These are phyloP conservation scores for Poeciliopsis occidentalis DNA, from an alignment of 2,113 vertebrate species.

Conservation along the genomic window DNA sequence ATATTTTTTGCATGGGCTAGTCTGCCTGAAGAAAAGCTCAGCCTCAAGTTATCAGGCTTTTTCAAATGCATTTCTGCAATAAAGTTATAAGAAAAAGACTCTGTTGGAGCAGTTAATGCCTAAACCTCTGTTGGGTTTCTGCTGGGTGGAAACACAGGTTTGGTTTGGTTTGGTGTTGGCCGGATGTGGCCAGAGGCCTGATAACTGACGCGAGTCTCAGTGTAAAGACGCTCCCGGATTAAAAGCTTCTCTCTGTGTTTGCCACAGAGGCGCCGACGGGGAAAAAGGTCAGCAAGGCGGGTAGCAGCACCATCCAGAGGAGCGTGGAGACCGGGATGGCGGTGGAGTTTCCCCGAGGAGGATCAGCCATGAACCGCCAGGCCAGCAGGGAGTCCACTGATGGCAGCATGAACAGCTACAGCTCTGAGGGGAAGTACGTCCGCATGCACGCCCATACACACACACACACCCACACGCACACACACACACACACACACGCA, in stretches of 20 bases:
- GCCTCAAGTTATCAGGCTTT: slow-evolving; percentile 44
- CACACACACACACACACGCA: too few species aligned
- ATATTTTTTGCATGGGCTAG: slow-evolving; percentile 45
- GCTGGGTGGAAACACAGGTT: not conserved
- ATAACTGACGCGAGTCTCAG: slow-evolving; percentile 14
- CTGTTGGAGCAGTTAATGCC: not conserved
- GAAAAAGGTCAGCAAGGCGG: slow-evolving; percentile 85
- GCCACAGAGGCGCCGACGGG: slow-evolving; percentile 86
- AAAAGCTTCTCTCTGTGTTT: slow-evolving; percentile 6
- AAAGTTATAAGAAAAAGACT: not conserved
- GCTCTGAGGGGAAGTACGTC: slow-evolving; percentile 98
- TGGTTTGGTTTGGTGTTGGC: not conserved
- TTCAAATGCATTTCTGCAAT: slow-evolving; percentile 10
- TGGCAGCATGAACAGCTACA: slow-evolving; percentile 98
- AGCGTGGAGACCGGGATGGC: slow-evolving; percentile 98
- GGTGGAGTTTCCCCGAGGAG: slow-evolving; percentile 88
- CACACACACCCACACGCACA: too few species aligned
- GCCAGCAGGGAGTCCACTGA: slow-evolving; percentile 96
- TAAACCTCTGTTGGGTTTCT: too few species aligned
- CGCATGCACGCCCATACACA: not conserved
- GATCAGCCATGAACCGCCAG: slow-evolving; percentile 90
- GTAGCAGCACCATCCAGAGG: slow-evolving; percentile 88
- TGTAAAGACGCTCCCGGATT: not conserved
- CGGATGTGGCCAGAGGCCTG: slow-evolving; percentile 36
- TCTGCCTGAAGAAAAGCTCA: slow-evolving; percentile 12